These are phyloP conservation scores for Bos javanicus DNA, from an alignment of 2,113 vertebrate species.

Conservation along the genomic window DNA sequence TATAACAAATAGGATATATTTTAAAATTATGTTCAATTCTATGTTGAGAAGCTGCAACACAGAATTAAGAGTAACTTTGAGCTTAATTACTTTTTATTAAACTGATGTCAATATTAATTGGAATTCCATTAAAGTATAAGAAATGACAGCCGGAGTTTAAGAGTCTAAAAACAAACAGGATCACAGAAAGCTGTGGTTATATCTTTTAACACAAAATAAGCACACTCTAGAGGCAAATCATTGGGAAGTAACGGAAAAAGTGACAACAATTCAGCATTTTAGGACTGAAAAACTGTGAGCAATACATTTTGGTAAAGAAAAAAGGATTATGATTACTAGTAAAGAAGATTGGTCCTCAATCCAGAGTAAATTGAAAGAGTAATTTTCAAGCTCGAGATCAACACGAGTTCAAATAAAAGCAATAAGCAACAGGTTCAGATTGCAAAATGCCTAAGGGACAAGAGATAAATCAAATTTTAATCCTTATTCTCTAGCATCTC, in stretches of 20 bases:
- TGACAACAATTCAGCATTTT: background rate
- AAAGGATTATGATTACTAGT: background rate
- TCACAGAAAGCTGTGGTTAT: background rate
- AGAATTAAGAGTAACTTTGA: background rate
- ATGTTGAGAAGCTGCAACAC: background rate
- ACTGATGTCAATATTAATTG: background rate
- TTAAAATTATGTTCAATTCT: conserved; percentile 1
- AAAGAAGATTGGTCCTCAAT: background rate
- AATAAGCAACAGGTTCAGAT: background rate
- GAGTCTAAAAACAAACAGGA: background rate
- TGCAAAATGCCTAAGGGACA: background rate
- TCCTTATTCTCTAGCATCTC: background rate
- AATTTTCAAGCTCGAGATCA: background rate
- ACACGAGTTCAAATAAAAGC: background rate
- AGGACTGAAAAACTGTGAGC: background rate
- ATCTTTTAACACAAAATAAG: background rate
- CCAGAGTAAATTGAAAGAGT: background rate
- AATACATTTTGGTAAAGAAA: background rate
- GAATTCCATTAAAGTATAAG: background rate
- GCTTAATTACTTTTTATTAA: background rate
- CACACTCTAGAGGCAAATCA: background rate
- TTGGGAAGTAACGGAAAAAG: background rate
- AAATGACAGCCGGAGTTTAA: background rate
- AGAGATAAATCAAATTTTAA: background rate
- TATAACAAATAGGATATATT: background rate